Percentiles rank a stretch among this genome's conserved stretches.
These are phyloP conservation scores for Phorcus lineatus DNA, from an alignment of 2,888 invertebrate genomes.

Conservation along the genomic window DNA sequence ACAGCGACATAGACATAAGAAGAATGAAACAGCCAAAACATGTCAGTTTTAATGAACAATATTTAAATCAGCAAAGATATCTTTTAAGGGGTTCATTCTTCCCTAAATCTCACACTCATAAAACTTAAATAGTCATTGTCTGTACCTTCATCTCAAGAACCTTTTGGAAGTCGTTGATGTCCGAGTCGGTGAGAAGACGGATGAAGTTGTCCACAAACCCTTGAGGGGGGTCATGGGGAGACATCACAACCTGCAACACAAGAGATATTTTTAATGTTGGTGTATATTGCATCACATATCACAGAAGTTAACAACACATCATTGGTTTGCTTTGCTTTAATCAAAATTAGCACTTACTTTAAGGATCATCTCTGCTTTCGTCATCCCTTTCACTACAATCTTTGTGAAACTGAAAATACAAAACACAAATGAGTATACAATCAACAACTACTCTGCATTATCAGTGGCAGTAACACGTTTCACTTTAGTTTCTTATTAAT, in stretches of 20 bases:
- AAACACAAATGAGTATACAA: neutral
- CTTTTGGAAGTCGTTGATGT: constrained; percentile 92
- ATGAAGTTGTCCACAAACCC: constrained; percentile 91
- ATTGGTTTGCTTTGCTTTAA: neutral
- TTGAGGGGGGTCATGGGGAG: constrained; percentile 86
- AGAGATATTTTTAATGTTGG: neutral
- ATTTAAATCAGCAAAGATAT: no score
- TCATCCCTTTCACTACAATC: constrained; percentile 91
- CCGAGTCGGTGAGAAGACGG: constrained; percentile 91
- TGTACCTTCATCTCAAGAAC: constrained; percentile 93
- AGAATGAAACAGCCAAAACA: no score
- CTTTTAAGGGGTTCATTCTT: no score
- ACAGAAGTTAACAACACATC: neutral
- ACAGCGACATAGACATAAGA: no score
- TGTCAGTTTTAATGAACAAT: no score
- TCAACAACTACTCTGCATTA: neutral
- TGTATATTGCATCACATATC: no score
- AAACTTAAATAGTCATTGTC: no score
- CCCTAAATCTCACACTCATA: no score
- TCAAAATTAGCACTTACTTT: constrained; percentile 79
- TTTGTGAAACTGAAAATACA: constrained; percentile 78
- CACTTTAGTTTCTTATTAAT: no score
- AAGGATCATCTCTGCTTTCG: constrained; percentile 98
- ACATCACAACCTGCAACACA: constrained; percentile 87
- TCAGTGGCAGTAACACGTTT: neutral